These are phyloP conservation scores for Lomographa bimaculata DNA, from an alignment of 2,888 invertebrate species.

Conservation along the genomic window DNA sequence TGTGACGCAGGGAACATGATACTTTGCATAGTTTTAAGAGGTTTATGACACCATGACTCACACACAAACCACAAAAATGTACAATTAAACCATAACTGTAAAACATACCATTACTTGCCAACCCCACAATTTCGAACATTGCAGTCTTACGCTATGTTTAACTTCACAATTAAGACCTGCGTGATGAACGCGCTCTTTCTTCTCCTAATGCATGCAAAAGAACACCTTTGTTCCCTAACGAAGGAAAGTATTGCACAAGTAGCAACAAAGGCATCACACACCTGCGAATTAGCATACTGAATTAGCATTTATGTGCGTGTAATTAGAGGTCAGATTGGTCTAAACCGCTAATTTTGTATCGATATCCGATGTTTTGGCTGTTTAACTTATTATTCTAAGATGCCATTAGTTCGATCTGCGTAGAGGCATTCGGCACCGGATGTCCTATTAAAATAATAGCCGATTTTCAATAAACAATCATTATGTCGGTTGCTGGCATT, in stretches of 20 bases:
- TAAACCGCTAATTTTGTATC: constrained; percentile 31
- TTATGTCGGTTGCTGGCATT: constrained; percentile 54
- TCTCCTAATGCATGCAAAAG: constrained; percentile 37
- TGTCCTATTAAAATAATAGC: constrained; percentile 80
- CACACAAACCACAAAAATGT: not conserved
- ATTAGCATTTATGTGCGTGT: constrained; percentile 49
- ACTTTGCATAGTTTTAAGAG: too few species aligned
- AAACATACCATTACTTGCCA: too few species aligned
- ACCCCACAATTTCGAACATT: constrained; percentile 12
- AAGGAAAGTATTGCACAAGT: constrained; percentile 48
- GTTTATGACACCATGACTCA: too few species aligned
- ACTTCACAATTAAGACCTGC: constrained; percentile 28
- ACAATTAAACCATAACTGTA: constrained; percentile 7
- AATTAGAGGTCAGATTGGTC: constrained; percentile 53
- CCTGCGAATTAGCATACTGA: constrained; percentile 63
- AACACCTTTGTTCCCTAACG: constrained; percentile 40
- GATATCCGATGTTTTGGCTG: constrained; percentile 32
- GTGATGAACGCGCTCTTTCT: constrained; percentile 31
- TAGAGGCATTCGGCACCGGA: constrained; percentile 56
- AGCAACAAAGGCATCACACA: constrained; percentile 40
- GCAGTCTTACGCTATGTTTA: constrained; percentile 20
- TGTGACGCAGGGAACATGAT: too few species aligned
- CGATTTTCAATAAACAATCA: constrained; percentile 74
- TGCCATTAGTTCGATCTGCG: constrained; percentile 49
- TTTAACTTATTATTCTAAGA: constrained; percentile 69